Base-by-base conservation (phyloP, 2,888 invertebrate species). In the Apoderus coryli region DNA sequence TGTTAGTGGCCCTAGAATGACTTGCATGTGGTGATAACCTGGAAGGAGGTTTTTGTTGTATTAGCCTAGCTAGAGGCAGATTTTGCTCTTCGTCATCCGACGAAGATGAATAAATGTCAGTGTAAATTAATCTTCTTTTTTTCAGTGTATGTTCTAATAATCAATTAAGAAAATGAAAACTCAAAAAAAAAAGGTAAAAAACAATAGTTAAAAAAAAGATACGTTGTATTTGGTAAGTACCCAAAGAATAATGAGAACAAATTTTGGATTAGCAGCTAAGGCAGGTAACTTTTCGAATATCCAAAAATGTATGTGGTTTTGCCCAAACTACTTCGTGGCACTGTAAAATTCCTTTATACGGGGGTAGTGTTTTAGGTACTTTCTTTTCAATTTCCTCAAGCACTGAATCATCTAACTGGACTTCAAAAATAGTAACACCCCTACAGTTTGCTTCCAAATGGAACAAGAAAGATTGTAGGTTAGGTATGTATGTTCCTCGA, bases 241-340 rank as follows among this genome's bases (percentile, higher is more conserved):
- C 16, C 11, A 27, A 10, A 16, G 27, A 15, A 14, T 15, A 27
- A 27, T 27, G 16, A 16, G n/a, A 5, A 16, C 15, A 27, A 9
- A 4, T 2, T n/a, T 9, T 9, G 3, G 3, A 7, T 16, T 15
- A 27, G 10, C 27, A 27, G 14, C n/a, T n/a, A 6, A 27, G 27
- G 16, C 27, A 27, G 13, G 26, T 26, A 7, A 27, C 10, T 16
- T 16, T 27, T 10, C 27, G 13, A 10, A 27, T 5, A 4, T 27
- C 27, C 10, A 27, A 27, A 27, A n/a, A 7, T 27, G 27, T 15
- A 14, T 27, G 6, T 16, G 2, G 4, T 5, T n/a, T 7, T 3
- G 15, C 15, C 27, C 27, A 27, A 10, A 27, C 27, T 10, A 27
- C 16, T 14, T 27, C 16, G n/a, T 27, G 27, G 16, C 15, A 27